phyloP scores from a whole-genome alignment of 2,888 invertebrate species.

The Ptychoptera contaminata region DNA sequence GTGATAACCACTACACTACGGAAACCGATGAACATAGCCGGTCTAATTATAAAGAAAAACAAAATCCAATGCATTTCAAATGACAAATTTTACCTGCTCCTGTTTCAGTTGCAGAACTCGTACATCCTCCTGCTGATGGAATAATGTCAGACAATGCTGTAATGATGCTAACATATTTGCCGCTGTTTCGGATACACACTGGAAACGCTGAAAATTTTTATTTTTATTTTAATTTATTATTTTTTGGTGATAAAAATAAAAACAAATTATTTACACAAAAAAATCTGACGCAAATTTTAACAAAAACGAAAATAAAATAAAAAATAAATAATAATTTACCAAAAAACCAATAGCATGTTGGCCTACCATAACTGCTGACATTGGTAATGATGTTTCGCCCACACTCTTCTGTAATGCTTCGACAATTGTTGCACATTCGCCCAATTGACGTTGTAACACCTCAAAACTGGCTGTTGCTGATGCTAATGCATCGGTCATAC shows the following conservation, averaged over 20 bases:
- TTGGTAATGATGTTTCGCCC: conserved; percentile 17
- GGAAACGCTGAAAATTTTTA: conserved; percentile 25
- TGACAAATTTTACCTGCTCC: conserved; percentile 10
- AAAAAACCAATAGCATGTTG: conserved; percentile 9
- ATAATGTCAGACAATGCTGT: conserved; percentile 44
- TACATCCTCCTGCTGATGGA: conserved; percentile 46
- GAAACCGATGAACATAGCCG: conserved; percentile 17
- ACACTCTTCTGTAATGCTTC: conserved; percentile 35
- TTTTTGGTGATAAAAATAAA: background rate
- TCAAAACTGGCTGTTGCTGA: conserved; percentile 36
- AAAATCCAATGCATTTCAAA: background rate
- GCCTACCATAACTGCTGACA: conserved; percentile 16
- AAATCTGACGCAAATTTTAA: background rate
- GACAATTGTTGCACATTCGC: conserved; percentile 34
- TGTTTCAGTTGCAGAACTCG: conserved; percentile 20
- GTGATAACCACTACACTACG: conserved; percentile 34
- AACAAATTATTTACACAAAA: conserved; percentile 8
- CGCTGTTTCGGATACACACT: conserved; percentile 39
- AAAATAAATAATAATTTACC: conserved; percentile 9
- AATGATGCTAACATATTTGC: conserved; percentile 39
- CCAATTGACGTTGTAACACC: conserved; percentile 39
- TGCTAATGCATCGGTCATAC: conserved; percentile 39
- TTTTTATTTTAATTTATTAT: background rate
- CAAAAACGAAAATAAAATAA: conserved; percentile 4
- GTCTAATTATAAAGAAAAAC: background rate